These are phyloP conservation scores for Chinchilla lanigera DNA, from an alignment of 2,113 vertebrate species.

Conservation along the genomic window DNA sequence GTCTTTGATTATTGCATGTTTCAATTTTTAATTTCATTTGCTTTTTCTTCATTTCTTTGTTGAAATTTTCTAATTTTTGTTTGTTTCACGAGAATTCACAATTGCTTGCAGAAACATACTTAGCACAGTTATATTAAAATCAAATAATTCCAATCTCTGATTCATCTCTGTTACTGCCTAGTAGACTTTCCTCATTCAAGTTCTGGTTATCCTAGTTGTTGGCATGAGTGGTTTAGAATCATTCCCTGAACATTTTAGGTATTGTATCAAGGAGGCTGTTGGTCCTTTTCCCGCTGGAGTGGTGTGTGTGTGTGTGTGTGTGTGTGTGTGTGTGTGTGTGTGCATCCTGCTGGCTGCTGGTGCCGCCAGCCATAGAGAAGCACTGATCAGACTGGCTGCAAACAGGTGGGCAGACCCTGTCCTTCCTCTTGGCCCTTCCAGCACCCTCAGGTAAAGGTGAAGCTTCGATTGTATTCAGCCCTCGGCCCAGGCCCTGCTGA, in stretches of 20 bases:
- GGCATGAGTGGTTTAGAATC: not conserved
- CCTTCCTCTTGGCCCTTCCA: not conserved
- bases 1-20: not conserved
- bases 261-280: not conserved
- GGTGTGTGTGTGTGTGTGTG: not conserved
- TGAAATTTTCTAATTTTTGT: not conserved
- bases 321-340: not conserved
- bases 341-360: not conserved
- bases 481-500: not conserved
- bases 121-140: not conserved
- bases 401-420: not conserved
- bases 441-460: not conserved
- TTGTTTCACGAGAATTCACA: not conserved
- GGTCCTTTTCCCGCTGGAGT: not conserved
- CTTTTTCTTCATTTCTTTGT: not conserved
- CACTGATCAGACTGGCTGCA: not conserved
- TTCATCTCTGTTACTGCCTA: not conserved
- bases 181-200: not conserved
- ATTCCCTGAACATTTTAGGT: not conserved
- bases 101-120: not conserved
- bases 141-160: not conserved
- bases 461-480: too few species aligned
- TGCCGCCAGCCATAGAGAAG: accelerated
- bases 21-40: not conserved
- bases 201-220: not conserved